phyloP scores from a whole-genome alignment of 2,797 vertebrate genomes.

The Pelochelys cantorii region DNA sequence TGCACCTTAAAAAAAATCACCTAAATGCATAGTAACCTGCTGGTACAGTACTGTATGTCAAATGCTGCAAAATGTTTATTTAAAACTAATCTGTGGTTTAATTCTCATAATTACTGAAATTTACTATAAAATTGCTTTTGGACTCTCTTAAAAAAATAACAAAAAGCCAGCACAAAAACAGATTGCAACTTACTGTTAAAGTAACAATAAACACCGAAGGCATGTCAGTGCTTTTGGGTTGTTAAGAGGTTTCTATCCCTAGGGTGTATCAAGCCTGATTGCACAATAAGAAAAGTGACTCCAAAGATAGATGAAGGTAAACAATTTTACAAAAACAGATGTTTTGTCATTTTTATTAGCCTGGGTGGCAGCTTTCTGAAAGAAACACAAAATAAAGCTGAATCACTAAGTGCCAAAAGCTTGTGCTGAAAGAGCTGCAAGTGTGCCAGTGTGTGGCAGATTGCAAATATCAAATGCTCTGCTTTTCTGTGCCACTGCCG shows the following conservation, averaged over 20 bases:
- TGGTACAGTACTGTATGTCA: background rate
- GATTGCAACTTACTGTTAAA: background rate
- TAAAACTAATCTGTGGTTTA: conserved; percentile 24
- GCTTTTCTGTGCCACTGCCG: conserved; percentile 51
- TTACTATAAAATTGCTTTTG: background rate
- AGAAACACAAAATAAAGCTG: conserved; percentile 21
- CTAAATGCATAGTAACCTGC: background rate
- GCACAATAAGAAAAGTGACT: conserved; percentile 31
- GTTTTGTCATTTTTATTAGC: conserved; percentile 32
- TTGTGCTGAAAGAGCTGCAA: background rate
- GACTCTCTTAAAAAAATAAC: background rate
- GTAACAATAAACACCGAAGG: conserved; percentile 21
- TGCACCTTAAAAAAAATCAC: background rate
- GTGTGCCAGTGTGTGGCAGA: background rate
- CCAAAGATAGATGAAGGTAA: conserved; percentile 32
- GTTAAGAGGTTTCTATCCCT: conserved; percentile 8
- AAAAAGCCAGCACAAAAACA: background rate
- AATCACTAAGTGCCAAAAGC: background rate
- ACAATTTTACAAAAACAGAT: conserved; percentile 47
- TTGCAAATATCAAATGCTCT: conserved; percentile 10
- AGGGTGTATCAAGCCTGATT: background rate
- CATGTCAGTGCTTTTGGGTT: background rate
- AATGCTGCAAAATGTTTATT: background rate
- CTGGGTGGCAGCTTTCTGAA: background rate
- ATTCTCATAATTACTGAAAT: conserved; percentile 9